Percentiles rank a stretch among this genome's conserved stretches.
Conservation (phyloP, 1,140 invertebrate genomes). For the Zeugodacus cucurbitae region DNA sequence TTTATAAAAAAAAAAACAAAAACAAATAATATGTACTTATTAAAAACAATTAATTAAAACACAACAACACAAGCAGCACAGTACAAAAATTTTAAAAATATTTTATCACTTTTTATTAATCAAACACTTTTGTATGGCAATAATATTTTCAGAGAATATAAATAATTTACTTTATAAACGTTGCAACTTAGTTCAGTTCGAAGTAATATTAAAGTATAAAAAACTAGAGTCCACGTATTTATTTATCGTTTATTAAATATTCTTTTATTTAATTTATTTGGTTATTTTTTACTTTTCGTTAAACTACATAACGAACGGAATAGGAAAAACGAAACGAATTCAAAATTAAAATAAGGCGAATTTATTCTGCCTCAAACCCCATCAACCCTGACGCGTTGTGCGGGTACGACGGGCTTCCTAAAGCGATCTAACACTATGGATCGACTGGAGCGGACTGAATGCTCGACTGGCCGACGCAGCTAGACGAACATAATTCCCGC, state of each 20-base stretch:
- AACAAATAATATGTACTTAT: not conserved
- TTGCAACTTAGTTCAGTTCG: not conserved
- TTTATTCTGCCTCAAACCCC: slow-evolving; percentile 42
- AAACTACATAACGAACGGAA: slow-evolving; percentile 26
- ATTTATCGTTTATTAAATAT: slow-evolving; percentile 7
- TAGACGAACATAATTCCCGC: slow-evolving; percentile 33
- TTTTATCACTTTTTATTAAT: not conserved
- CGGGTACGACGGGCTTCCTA: slow-evolving; percentile 39
- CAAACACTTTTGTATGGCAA: not conserved
- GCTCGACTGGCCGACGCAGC: slow-evolving; percentile 33
- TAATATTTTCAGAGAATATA: not conserved
- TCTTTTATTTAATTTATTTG: slow-evolving; percentile 15
- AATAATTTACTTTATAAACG: slow-evolving; percentile 27
- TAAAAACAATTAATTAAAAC: not conserved
- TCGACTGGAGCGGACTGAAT: slow-evolving; percentile 61
- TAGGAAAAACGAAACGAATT: slow-evolving; percentile 14
- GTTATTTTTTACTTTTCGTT: slow-evolving; percentile 3
- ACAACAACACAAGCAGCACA: not conserved
- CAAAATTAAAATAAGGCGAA: slow-evolving; percentile 34
- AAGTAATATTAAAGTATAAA: slow-evolving; percentile 10
- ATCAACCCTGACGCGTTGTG: slow-evolving; percentile 44
- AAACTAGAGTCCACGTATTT: slow-evolving; percentile 25
- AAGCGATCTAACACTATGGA: slow-evolving; percentile 57
- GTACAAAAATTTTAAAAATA: not conserved
- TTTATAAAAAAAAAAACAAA: not conserved